Base-by-base conservation (phyloP, 2,888 invertebrate species). In the Drosophila monieri region DNA sequence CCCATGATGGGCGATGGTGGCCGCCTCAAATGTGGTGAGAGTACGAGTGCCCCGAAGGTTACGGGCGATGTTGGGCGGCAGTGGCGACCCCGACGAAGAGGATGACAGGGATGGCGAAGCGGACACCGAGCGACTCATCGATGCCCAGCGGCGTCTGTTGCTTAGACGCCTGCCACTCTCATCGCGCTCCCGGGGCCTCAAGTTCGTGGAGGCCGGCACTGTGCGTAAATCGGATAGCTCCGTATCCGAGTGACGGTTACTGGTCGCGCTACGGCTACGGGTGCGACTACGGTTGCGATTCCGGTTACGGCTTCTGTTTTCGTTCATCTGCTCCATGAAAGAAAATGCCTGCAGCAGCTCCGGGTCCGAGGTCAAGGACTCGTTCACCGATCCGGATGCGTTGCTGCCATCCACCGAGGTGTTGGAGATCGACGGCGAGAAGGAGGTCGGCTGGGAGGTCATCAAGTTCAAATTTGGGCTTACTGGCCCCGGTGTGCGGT, bases 131-230 rank as follows among this genome's bases (percentile, higher is more conserved):
- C 39, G 46, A 25, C 21, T 46, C 12, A 27, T 12, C 14, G 25
- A 23, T 0, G 4, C 6, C 21, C 9, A 21, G 12, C 14, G 44
- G 14, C 4, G 30, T 15, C 5, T 5, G 18, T 4, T 41, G 41
- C 2, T 9, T 27, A 2, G 27, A 5, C 21, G 43, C 21, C 43
- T 43, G 12, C n/a, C n/a, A 6, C 23, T 14, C 39, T 9, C 23
- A 8, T 25, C 10, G 46, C 6, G 25, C 1, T 10, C 10, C 14
- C n/a, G 47, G 2, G 30, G 18, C 6, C 32, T 30, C 9, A 65
- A 27, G 18, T 64, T 39, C 2, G 64, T 64, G 6, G 52, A 39
- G 9, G 65, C 64, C 30, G 30, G 46, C n/a, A 52, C 65, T 1
- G 64, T 46, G 10, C 64, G 32, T 15, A 58, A 12, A 2, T 14